A percentile compares a stretch with the other conserved stretches of the same genome.
These are phyloP conservation scores for Labrus mixtus DNA, from an alignment of 2,113 vertebrate genomes.

Conservation along the genomic window DNA sequence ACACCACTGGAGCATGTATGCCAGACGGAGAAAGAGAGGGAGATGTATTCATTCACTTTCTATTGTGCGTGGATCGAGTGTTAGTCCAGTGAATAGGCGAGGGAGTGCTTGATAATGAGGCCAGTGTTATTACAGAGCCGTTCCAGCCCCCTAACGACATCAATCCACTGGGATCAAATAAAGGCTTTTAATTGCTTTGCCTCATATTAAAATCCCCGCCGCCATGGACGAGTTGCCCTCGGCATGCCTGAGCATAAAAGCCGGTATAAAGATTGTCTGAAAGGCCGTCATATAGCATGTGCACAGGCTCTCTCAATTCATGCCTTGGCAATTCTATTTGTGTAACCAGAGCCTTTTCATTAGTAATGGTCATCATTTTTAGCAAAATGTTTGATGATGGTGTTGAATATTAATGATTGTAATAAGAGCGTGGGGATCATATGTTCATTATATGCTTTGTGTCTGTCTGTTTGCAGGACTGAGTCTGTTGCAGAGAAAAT, in stretches of 20 bases:
- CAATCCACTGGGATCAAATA: conserved; percentile 80
- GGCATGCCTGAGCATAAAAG: conserved; percentile 76
- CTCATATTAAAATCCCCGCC: conserved; percentile 76
- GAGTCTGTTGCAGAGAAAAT: conserved; percentile 83
- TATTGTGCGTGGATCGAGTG: conserved; percentile 79
- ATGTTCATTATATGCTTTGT: conserved; percentile 54
- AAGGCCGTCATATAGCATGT: conserved; percentile 64
- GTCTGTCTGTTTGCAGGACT: conserved; percentile 67
- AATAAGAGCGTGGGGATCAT: conserved; percentile 53
- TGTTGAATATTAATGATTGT: conserved; percentile 69
- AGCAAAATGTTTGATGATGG: conserved; percentile 59
- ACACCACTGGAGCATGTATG: conserved; percentile 73
- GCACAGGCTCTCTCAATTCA: conserved; percentile 52
- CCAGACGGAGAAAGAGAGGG: conserved; percentile 72
- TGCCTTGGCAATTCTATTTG: conserved; percentile 67
- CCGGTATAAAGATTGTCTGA: conserved; percentile 60
- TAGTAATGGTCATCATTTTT: conserved; percentile 58
- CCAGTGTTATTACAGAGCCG: conserved; percentile 79
- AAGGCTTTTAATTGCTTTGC: conserved; percentile 84
- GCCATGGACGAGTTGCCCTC: conserved; percentile 64
- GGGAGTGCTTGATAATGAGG: conserved; percentile 77
- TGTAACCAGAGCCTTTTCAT: conserved; percentile 72
- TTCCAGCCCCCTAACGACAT: conserved; percentile 75
- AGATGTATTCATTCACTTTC: conserved; percentile 81
- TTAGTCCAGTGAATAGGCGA: conserved; percentile 75